These are phyloP conservation scores for Stercorarius parasiticus DNA, from an alignment of 2,113 vertebrate genomes.

Conservation along the genomic window DNA sequence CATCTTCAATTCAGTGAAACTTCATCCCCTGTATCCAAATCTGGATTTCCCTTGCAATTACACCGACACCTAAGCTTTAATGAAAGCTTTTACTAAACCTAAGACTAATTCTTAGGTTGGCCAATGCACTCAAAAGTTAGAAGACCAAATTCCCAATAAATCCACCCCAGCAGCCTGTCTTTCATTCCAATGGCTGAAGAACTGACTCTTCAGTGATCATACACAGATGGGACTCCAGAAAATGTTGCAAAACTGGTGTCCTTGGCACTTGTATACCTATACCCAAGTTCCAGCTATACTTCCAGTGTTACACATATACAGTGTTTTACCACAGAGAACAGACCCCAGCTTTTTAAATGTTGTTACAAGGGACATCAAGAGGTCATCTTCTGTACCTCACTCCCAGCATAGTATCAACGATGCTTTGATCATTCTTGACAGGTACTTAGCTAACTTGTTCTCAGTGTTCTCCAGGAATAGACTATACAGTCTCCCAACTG, in stretches of 20 bases:
- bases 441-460: neutral
- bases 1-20: neutral
- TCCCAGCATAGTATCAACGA: neutral
- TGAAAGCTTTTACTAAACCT: neutral
- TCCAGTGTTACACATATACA: neutral
- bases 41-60: neutral
- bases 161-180: neutral
- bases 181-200: neutral
- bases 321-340: neutral
- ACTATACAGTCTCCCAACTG: neutral
- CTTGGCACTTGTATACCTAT: neutral
- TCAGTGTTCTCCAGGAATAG: neutral
- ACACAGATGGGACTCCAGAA: neutral
- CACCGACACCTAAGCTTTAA: neutral
- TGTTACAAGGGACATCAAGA: neutral
- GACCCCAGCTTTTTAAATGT: neutral
- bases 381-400: neutral
- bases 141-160: neutral
- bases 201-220: neutral
- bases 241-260: neutral
- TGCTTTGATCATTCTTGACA: neutral
- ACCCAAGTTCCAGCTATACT: neutral
- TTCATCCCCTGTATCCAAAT: neutral
- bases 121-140: neutral
- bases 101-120: neutral